Base-by-base conservation (phyloP, 1,140 invertebrate species). In the Vanessa tameamea region DNA sequence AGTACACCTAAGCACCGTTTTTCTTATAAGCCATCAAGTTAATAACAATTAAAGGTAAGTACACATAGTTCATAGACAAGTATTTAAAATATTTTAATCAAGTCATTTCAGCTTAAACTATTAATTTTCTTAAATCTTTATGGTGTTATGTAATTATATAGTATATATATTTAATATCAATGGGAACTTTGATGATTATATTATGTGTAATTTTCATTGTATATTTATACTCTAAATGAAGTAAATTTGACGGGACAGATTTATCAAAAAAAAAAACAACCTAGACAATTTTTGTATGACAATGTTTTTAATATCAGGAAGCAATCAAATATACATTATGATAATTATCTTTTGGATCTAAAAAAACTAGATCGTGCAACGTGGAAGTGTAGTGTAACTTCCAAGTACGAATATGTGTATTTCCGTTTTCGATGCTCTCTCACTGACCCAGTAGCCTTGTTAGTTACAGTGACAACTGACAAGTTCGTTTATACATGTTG, bases 391-490 rank as follows among this genome's bases (percentile, higher is more conserved):
- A 67, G 37, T 53, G 37, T 53, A 61, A 78, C 67, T 70, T 77
- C 72, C 70, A 78, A 61, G 57, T 20, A 67, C 48, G 15, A 63
- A 57, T 69, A 70, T 72, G 23, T 3, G 47, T 75, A 71, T 80
- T 77, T 80, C 76, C 78, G 78, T 61, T 67, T 74, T 68, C 67
- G 59, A 70, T 71, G 63, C 26, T 72, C 72, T 70, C 75, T 73
- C 76, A 57, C 43, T 80, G 78, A 80, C 78, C 73, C 72, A 76
- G 23, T 78, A 64, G 73, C 76, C 78, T 77, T 78, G 78, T 76
- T 78, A 43, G 65, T 73, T 72, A 77, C 72, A 77, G 72, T 79
- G 72, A 74, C 72, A 65, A 66, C 53, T 73, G 64, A 68, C 72
- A 68, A 61, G 14, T 68, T 47, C 55, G 72, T 68, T 73, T 63